phyloP scores from a whole-genome alignment of 2,888 invertebrate species.

The Mimachlamys varia region DNA sequence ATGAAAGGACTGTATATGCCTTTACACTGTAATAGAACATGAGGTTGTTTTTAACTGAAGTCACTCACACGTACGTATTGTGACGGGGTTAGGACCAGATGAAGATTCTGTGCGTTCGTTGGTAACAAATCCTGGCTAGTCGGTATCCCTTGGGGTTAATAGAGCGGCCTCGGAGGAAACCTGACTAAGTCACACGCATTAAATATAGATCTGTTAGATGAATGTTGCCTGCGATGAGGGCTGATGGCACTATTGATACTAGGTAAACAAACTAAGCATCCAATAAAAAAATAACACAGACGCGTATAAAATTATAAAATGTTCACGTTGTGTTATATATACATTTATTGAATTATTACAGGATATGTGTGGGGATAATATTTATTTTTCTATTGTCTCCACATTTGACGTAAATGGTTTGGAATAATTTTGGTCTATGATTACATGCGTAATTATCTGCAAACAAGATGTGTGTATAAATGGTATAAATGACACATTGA shows the following conservation, averaged over 20 bases:
- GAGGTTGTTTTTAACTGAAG: constrained; percentile 18
- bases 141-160: constrained; percentile 4
- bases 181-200: constrained; percentile 32
- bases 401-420: neutral
- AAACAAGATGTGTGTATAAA: neutral
- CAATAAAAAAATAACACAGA: neutral
- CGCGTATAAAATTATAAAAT: neutral
- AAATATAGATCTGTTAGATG: constrained; percentile 33
- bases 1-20: neutral
- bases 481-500: constrained; percentile 31
- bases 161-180: constrained; percentile 19
- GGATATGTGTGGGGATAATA: neutral
- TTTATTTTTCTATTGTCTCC: neutral
- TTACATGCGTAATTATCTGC: neutral
- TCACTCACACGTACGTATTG: neutral
- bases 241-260: constrained; percentile 4
- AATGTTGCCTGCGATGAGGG: neutral
- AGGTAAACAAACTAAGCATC: neutral
- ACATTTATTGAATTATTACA: neutral
- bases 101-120: neutral
- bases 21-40: neutral
- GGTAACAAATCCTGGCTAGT: constrained; percentile 31
- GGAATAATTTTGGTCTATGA: neutral
- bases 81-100: neutral
- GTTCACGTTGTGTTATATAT: neutral